Conservation (phyloP, 1,140 invertebrate genomes). For the Drosophila melanica region DNA sequence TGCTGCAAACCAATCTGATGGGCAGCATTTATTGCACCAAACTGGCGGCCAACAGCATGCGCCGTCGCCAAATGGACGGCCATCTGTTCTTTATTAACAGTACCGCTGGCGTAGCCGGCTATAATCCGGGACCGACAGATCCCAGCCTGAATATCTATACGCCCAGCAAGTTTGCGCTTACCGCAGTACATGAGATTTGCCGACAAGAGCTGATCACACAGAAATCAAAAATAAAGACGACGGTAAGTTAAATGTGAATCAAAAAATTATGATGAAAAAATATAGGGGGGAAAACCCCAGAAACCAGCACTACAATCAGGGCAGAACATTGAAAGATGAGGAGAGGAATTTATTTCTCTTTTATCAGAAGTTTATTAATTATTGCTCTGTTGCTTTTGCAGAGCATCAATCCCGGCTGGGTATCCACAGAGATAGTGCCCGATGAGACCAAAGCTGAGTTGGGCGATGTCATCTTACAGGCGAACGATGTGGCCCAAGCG, state of each 20-base stretch:
- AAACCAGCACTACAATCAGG: too few species aligned
- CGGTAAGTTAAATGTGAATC: slow-evolving; percentile 84
- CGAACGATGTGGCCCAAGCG: slow-evolving; percentile 85
- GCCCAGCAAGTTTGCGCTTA: slow-evolving; percentile 89
- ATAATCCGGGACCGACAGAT: slow-evolving; percentile 66
- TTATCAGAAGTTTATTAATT: too few species aligned
- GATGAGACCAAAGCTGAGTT: slow-evolving; percentile 54
- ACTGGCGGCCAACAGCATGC: slow-evolving; percentile 88
- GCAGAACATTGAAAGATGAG: too few species aligned
- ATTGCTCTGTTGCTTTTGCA: slow-evolving; percentile 51
- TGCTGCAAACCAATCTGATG: slow-evolving; percentile 89
- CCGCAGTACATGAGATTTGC: slow-evolving; percentile 87
- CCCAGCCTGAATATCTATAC: slow-evolving; percentile 86
- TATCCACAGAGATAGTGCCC: slow-evolving; percentile 86
- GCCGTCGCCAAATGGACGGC: slow-evolving; percentile 86
- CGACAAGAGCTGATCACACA: slow-evolving; percentile 87
- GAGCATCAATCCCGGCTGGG: slow-evolving; percentile 87
- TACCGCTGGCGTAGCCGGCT: slow-evolving; percentile 85
- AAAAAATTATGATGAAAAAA: too few species aligned
- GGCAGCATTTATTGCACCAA: slow-evolving; percentile 88
- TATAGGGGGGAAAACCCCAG: too few species aligned
- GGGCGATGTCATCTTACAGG: slow-evolving; percentile 74
- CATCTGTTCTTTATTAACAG: slow-evolving; percentile 91
- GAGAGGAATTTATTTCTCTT: too few species aligned
- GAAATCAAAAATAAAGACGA: slow-evolving; percentile 87